A percentile compares a stretch with the other conserved stretches of the same genome.
These are phyloP conservation scores for Antitype chi DNA, from an alignment of 2,888 invertebrate genomes.

Conservation along the genomic window DNA sequence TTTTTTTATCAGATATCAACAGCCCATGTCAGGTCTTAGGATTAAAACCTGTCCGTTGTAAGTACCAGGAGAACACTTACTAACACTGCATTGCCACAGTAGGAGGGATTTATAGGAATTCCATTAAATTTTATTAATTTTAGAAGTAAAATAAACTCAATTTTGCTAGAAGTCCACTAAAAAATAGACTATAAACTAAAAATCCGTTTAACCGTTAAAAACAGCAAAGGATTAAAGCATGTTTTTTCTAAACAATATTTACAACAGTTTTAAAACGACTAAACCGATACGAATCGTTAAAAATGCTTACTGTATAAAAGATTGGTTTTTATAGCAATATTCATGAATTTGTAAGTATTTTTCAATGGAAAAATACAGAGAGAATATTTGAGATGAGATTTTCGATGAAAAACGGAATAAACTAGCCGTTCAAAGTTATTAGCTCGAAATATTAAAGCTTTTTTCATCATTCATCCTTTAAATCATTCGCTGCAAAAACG, in stretches of 20 bases:
- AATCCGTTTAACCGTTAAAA: background rate
- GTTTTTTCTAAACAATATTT: background rate
- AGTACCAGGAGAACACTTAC: background rate
- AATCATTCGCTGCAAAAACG: background rate
- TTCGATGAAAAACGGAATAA: background rate
- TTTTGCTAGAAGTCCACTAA: no score
- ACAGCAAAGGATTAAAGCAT: background rate
- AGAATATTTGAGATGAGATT: background rate
- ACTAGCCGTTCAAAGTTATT: no score
- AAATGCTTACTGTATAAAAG: background rate
- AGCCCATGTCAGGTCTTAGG: background rate
- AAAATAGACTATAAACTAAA: background rate
- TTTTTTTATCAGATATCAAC: background rate
- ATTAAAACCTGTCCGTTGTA: background rate
- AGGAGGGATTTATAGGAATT: background rate
- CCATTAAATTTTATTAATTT: no score
- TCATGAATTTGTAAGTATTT: slow-evolving; percentile 9
- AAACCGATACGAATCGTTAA: background rate
- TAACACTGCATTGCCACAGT: background rate
- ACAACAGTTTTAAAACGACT: background rate
- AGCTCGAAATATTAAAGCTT: background rate
- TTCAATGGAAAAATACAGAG: background rate
- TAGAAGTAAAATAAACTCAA: background rate
- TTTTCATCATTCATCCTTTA: slow-evolving; percentile 1
- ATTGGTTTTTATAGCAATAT: background rate